These are phyloP conservation scores for Neodiprion pinetum DNA, from an alignment of 1,140 invertebrate species.

Conservation along the genomic window DNA sequence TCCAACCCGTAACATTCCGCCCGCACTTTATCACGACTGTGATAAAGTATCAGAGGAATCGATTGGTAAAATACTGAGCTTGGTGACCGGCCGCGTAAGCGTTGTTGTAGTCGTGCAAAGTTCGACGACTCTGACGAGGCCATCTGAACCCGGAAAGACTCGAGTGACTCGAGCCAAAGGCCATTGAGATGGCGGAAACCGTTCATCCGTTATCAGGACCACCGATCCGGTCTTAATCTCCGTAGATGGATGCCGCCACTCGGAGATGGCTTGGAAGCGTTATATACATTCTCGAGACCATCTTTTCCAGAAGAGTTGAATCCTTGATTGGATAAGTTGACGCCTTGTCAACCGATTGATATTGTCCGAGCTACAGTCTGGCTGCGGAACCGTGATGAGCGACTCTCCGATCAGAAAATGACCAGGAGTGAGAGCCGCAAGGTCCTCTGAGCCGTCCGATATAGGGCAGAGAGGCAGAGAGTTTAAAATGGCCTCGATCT, in stretches of 20 bases:
- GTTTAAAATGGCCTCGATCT: slow-evolving; percentile 42
- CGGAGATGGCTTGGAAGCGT: slow-evolving; percentile 12
- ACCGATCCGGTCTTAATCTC: slow-evolving; percentile 23
- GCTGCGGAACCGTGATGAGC: slow-evolving; percentile 23
- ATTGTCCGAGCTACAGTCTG: background rate
- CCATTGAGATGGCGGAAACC: slow-evolving; percentile 25
- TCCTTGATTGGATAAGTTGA: slow-evolving; percentile 15
- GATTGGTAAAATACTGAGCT: too few relatives aligned
- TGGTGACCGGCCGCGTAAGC: too few relatives aligned
- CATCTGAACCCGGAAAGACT: too few relatives aligned
- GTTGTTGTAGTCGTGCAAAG: too few relatives aligned
- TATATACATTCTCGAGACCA: slow-evolving; percentile 24
- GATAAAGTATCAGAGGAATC: too few relatives aligned
- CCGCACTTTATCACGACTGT: too few relatives aligned
- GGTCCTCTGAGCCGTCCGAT: slow-evolving; percentile 27
- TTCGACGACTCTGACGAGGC: too few relatives aligned
- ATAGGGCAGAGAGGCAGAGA: slow-evolving; percentile 28
- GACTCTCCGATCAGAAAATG: slow-evolving; percentile 42
- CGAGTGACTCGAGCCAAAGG: slow-evolving; percentile 20
- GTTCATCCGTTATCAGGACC: slow-evolving; percentile 32
- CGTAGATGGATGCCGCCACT: slow-evolving; percentile 25
- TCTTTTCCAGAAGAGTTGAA: slow-evolving; percentile 16
- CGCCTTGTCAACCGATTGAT: slow-evolving; percentile 6
- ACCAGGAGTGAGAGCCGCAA: slow-evolving; percentile 30
- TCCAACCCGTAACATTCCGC: too few relatives aligned